These are phyloP conservation scores for Heptranchias perlo DNA, from an alignment of 2,113 vertebrate genomes.

Conservation along the genomic window DNA sequence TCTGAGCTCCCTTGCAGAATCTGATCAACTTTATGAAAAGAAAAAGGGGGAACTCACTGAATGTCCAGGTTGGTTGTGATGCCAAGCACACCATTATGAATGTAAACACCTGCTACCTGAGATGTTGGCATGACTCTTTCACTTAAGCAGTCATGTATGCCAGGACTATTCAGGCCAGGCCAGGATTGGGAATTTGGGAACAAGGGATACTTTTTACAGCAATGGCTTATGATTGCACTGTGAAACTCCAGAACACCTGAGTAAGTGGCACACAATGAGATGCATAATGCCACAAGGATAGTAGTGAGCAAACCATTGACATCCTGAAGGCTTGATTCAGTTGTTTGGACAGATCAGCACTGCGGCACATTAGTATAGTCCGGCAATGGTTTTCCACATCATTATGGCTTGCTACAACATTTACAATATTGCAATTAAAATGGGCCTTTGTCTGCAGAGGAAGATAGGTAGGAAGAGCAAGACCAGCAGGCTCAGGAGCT, in stretches of 20 bases:
- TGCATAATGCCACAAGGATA: background rate
- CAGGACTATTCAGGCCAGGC: background rate
- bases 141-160: background rate
- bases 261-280: background rate
- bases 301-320: background rate
- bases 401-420: too few relatives aligned
- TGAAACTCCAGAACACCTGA: background rate
- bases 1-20: too few relatives aligned
- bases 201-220: background rate
- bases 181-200: too few relatives aligned
- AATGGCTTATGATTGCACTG: background rate
- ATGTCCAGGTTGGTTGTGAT: background rate
- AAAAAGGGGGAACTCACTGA: too few relatives aligned
- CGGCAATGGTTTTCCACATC: too few relatives aligned
- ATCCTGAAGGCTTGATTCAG: background rate
- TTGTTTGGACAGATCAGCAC: background rate
- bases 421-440: too few relatives aligned
- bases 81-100: background rate
- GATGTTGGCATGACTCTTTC: background rate
- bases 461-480: too few relatives aligned
- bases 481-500: too few relatives aligned
- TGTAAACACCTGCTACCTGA: background rate
- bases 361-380: too few relatives aligned
- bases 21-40: too few relatives aligned
- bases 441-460: too few relatives aligned